Conservation (phyloP, 1,140 invertebrate genomes). For the Drosophila malerkotliana region DNA sequence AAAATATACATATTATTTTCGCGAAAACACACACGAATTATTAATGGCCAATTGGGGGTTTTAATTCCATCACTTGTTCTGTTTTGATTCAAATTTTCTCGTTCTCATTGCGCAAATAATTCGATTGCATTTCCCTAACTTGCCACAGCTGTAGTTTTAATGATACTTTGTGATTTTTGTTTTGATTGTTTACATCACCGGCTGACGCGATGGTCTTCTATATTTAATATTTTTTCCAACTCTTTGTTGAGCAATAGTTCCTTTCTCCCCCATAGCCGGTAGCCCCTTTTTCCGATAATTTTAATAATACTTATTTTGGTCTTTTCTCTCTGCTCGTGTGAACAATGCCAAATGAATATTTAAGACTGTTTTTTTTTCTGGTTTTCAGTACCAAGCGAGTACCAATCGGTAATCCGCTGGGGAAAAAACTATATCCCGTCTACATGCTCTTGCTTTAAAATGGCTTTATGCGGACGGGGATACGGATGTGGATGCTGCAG, state of each 20-base stretch:
- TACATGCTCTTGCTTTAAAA: conserved; percentile 45
- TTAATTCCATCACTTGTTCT: conserved; percentile 21
- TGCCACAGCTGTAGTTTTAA: conserved; percentile 24
- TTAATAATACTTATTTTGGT: conserved; percentile 12
- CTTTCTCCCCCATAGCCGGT: not conserved
- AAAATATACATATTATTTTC: not conserved
- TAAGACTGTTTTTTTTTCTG: conserved; percentile 31
- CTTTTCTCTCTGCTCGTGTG: conserved; percentile 15
- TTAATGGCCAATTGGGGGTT: conserved; percentile 2
- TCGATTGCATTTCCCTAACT: conserved; percentile 19
- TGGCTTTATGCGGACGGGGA: conserved; percentile 26
- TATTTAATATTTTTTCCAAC: conserved; percentile 25
- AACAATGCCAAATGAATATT: conserved; percentile 48
- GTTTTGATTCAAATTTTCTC: conserved; percentile 35
- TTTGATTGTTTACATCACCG: conserved; percentile 30
- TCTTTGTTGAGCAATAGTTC: conserved; percentile 2
- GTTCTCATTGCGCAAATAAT: not conserved
- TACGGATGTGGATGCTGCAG: conserved; percentile 20
- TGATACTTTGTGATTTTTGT: conserved; percentile 9
- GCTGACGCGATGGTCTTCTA: conserved; percentile 13
- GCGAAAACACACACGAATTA: conserved; percentile 1
- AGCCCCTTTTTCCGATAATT: not conserved
- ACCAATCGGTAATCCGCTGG: conserved; percentile 24
- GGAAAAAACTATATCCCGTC: conserved; percentile 32
- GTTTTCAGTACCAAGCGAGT: not conserved